A percentile compares a stretch with the other conserved stretches of the same genome.
Evolutionary conservation across 2,113 vertebrate genomes (phyloP).

Genomic region (Hippocampus guttulatus): DNA sequence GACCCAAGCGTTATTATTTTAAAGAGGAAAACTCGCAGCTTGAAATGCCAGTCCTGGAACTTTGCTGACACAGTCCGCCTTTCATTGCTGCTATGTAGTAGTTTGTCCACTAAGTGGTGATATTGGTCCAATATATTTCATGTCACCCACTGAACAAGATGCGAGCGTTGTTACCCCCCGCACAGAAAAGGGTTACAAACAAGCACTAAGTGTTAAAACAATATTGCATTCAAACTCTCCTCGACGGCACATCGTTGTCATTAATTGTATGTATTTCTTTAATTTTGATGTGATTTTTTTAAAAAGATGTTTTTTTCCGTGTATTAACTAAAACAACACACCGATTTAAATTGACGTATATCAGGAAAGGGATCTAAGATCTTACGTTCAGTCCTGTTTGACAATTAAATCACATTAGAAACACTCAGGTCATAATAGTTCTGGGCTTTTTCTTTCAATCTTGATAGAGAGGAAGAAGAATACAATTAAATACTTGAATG

Average conservation of each 20-base stretch:
- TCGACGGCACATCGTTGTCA: no score
- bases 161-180: no score
- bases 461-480: background rate
- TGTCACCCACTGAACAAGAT: background rate
- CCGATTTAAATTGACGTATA: background rate
- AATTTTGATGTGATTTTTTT: no score
- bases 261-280: no score
- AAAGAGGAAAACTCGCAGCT: no score
- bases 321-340: background rate
- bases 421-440: background rate
- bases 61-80: background rate
- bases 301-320: no score
- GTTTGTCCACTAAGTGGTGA: slow-evolving; percentile 40
- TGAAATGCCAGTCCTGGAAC: background rate
- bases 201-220: no score
- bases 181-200: background rate
- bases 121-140: slow-evolving; percentile 10
- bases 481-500: background rate
- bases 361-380: background rate
- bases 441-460: slow-evolving; percentile 1
- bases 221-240: no score
- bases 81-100: slow-evolving; percentile 14
- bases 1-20: no score
- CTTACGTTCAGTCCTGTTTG: background rate
- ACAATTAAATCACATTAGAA: slow-evolving; percentile 10